Evolutionary conservation across 1,140 invertebrate species (phyloP).

Genomic region (Cyphomyrmex costatus): DNA sequence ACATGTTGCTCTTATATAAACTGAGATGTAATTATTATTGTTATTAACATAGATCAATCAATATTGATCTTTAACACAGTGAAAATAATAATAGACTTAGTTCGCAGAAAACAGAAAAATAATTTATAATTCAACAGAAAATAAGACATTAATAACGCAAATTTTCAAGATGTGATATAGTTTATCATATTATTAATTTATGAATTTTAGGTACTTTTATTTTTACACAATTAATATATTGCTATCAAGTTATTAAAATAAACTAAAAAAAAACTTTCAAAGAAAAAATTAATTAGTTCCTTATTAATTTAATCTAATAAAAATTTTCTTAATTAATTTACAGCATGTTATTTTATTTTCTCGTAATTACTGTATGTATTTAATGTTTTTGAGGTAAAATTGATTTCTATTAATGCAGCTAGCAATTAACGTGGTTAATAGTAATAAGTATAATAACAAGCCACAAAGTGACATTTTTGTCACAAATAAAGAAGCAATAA

Average conservation of each 20-base stretch:
- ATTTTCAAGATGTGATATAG: background rate
- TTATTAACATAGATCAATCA: constrained; percentile 11
- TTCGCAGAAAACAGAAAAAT: background rate
- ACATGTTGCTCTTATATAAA: background rate
- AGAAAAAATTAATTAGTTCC: background rate
- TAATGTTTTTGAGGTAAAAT: background rate
- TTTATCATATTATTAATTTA: background rate
- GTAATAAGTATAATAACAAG: constrained; percentile 21
- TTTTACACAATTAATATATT: background rate
- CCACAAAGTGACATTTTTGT: background rate
- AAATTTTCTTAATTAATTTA: too few relatives aligned
- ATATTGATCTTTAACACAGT: background rate
- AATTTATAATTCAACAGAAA: background rate
- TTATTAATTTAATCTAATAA: too few relatives aligned
- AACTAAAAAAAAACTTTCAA: background rate
- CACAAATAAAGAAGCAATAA: constrained; percentile 52
- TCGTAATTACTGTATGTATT: background rate
- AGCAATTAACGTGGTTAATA: constrained; percentile 51
- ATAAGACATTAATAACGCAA: background rate
- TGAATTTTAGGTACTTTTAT: background rate
- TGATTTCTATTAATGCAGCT: constrained; percentile 2
- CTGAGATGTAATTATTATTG: constrained; percentile 29
- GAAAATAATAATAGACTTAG: background rate
- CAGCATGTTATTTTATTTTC: too few relatives aligned
- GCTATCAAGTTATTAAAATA: background rate